Evolutionary conservation across 2,797 vertebrate genomes (phyloP).

Genomic region (Cryptoblepharus egeriae): DNA sequence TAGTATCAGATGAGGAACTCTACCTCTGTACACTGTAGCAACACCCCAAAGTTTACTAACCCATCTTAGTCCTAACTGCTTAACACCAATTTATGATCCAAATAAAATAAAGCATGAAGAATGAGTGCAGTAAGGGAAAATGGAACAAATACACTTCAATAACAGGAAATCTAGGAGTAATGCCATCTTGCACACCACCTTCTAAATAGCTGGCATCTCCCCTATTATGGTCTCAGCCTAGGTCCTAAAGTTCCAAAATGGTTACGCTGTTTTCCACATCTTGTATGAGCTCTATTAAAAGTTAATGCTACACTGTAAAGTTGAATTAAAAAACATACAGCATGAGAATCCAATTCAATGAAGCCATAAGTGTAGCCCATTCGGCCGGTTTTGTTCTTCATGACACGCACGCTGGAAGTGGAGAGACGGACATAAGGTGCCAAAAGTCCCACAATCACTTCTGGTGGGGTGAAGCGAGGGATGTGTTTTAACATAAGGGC

Average conservation of each 20-base stretch:
- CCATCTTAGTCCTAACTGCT: no score
- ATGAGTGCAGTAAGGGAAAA: background rate
- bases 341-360: conserved; percentile 96
- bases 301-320: background rate
- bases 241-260: background rate
- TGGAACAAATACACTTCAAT: background rate
- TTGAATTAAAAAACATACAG: conserved; percentile 78
- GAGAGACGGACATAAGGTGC: conserved; percentile 91
- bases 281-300: background rate
- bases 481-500: conserved; percentile 96
- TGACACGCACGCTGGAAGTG: conserved; percentile 91
- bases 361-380: conserved; percentile 94
- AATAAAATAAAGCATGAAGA: background rate
- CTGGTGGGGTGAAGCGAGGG: conserved; percentile 88
- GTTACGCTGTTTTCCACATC: no score
- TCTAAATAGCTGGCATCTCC: background rate
- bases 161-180: background rate
- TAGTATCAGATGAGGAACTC: background rate
- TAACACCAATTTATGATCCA: background rate
- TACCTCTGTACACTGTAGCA: background rate
- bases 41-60: background rate
- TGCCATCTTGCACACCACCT: background rate
- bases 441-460: conserved; percentile 91
- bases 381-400: conserved; percentile 88
- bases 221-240: background rate